Conservation (phyloP, 2,797 vertebrate genomes). For the Notolabrus celidotus region DNA sequence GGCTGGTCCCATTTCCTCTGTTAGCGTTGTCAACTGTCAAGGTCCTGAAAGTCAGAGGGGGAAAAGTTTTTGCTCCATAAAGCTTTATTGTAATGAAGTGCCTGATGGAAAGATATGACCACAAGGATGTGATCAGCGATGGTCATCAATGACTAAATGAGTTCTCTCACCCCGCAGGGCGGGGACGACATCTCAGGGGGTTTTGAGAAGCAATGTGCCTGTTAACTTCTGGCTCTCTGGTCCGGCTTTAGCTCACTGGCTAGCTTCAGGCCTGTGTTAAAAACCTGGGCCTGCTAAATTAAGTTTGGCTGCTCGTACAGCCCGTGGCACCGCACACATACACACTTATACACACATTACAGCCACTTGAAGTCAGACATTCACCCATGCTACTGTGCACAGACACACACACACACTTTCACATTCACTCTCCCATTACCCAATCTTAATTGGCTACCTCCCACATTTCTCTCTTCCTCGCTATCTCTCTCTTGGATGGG, state of each 20-base stretch:
- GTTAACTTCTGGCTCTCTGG: slow-evolving; percentile 78
- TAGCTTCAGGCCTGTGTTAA: slow-evolving; percentile 80
- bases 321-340: slow-evolving; percentile 76
- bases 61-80: slow-evolving; percentile 68
- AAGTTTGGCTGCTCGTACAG: slow-evolving; percentile 81
- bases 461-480: slow-evolving; percentile 63
- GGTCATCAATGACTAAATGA: slow-evolving; percentile 84
- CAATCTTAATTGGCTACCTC: slow-evolving; percentile 83
- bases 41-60: slow-evolving; percentile 68
- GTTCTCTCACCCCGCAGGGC: slow-evolving; percentile 70
- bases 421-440: slow-evolving; percentile 80
- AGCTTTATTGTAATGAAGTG: slow-evolving; percentile 80
- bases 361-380: slow-evolving; percentile 67
- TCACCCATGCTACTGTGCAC: slow-evolving; percentile 42
- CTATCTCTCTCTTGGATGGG: slow-evolving; percentile 71
- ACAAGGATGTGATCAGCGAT: slow-evolving; percentile 77
- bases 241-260: slow-evolving; percentile 72
- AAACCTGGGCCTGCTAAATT: slow-evolving; percentile 81
- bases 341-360: slow-evolving; percentile 52
- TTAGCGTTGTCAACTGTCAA: slow-evolving; percentile 63
- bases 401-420: slow-evolving; percentile 10
- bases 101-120: slow-evolving; percentile 76
- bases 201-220: slow-evolving; percentile 70
- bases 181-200: slow-evolving; percentile 67
- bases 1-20: slow-evolving; percentile 35